Evolutionary conservation across 2,797 vertebrate species (phyloP).

Genomic region (Fistularia commersonii): DNA sequence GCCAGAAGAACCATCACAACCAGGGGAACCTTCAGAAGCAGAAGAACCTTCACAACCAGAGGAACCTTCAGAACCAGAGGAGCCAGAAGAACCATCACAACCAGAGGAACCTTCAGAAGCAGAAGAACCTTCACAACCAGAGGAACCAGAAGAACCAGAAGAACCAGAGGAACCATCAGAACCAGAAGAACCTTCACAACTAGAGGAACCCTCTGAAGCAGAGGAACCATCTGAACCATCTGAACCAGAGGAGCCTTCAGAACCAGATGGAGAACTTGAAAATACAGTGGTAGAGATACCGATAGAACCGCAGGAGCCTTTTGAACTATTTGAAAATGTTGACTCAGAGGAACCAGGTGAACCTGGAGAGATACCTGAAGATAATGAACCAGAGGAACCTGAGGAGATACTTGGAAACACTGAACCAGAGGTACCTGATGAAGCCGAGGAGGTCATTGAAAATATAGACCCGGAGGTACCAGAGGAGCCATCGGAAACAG

Average conservation of each 20-base stretch:
- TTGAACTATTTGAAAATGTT: constrained; percentile 4
- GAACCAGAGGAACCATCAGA: constrained; percentile 5
- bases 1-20: not conserved
- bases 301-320: too few species aligned
- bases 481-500: too few species aligned
- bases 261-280: not conserved
- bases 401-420: not conserved
- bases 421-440: too few species aligned
- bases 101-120: constrained; percentile 16
- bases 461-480: too few species aligned
- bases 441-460: too few species aligned
- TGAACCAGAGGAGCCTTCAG: not conserved
- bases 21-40: constrained; percentile 11
- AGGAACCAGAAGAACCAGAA: constrained; percentile 7
- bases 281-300: too few species aligned
- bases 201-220: not conserved
- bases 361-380: too few species aligned
- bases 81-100: constrained; percentile 1
- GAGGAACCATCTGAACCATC: not conserved
- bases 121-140: constrained; percentile 14
- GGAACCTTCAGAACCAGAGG: not conserved
- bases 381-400: too few species aligned
- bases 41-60: not conserved
- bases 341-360: constrained; percentile 5
- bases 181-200: constrained; percentile 10